Evolutionary conservation across 2,113 vertebrate species (phyloP).

Genomic region (Pelecanus crispus): DNA sequence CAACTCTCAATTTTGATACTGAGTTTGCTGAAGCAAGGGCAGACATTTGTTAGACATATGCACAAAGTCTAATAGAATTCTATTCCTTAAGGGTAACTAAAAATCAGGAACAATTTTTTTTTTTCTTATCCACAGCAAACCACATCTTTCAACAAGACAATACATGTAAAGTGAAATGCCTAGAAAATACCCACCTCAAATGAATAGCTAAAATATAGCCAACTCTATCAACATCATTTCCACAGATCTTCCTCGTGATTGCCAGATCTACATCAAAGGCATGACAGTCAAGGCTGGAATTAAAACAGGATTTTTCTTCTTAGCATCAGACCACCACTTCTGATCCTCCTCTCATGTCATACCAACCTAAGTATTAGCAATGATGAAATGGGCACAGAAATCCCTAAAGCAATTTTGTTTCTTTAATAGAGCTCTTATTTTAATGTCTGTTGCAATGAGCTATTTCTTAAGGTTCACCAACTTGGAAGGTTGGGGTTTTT

Average conservation of each 20-base stretch:
- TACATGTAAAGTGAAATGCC: background rate
- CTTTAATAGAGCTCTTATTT: background rate
- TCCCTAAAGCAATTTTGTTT: conserved; percentile 1
- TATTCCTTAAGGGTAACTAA: background rate
- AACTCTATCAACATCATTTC: background rate
- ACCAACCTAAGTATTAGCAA: background rate
- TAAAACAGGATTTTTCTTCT: background rate
- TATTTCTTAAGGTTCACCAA: background rate
- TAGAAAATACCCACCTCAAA: background rate
- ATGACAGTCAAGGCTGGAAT: background rate
- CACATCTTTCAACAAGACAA: background rate
- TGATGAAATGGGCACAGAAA: background rate
- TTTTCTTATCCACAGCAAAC: background rate
- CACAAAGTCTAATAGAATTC: background rate
- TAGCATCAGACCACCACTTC: background rate
- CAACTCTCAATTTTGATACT: background rate
- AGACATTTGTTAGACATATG: background rate
- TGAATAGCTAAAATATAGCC: background rate
- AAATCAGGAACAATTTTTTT: background rate
- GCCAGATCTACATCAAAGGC: background rate
- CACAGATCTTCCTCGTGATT: background rate
- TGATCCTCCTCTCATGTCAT: background rate
- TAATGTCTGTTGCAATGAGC: background rate
- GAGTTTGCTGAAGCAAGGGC: background rate
- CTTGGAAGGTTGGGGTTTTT: background rate